These are phyloP conservation scores for Bombus waltoni DNA, from an alignment of 1,140 invertebrate species.

Conservation along the genomic window DNA sequence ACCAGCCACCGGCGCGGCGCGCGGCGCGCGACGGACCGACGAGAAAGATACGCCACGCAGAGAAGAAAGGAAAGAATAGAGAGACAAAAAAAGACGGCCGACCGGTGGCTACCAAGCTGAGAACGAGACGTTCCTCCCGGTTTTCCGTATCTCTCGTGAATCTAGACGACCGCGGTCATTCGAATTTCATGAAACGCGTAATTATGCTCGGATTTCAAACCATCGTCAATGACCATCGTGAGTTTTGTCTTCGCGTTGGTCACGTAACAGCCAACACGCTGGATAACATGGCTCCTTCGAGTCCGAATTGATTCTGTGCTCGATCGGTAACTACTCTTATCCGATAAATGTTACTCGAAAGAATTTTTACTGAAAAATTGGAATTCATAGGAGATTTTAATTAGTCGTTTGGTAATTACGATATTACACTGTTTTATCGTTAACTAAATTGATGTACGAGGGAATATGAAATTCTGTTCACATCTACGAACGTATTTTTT, in stretches of 20 bases:
- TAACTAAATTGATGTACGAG: neutral
- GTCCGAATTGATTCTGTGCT: neutral
- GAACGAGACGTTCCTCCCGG: neutral
- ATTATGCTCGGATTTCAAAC: neutral
- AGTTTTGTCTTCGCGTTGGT: neutral
- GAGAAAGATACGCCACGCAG: slow-evolving; percentile 18
- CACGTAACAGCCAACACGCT: neutral
- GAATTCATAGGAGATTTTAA: neutral
- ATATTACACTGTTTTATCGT: neutral
- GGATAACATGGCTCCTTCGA: neutral
- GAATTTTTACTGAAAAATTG: neutral
- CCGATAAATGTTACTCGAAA: too few species aligned
- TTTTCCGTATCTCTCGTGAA: slow-evolving; percentile 1
- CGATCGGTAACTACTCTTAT: neutral
- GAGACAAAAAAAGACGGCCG: slow-evolving; percentile 5
- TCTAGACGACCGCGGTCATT: neutral
- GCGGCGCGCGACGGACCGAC: too few species aligned
- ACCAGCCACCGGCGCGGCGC: neutral
- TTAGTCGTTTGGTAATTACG: neutral
- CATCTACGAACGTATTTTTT: neutral
- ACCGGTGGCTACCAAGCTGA: neutral
- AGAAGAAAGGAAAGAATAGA: slow-evolving; percentile 33
- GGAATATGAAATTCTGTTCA: neutral
- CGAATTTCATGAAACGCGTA: slow-evolving; percentile 6
- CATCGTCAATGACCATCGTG: neutral